Base-by-base conservation (phyloP, 92 coral and sea anemone genomes). In the Porites lobata region DNA sequence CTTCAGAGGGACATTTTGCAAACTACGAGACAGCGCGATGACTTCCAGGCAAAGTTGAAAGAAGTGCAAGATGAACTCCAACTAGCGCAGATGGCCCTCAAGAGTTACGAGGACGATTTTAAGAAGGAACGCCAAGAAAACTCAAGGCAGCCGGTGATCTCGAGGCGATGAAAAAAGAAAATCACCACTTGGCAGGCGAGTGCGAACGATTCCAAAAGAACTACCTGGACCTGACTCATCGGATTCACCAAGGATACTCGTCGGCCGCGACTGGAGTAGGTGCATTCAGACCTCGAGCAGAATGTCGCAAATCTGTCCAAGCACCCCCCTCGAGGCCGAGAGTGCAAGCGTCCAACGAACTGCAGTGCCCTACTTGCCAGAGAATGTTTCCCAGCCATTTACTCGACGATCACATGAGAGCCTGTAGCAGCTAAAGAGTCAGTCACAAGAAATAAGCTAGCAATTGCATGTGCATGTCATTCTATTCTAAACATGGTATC, bases 371-470 rank as follows among this genome's bases (percentile, higher is more conserved):
- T 8, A n/a, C 3, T n/a, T 65, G 69, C 69, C 8, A 65, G 20
- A 8, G 2, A 3, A 5, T 65, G 19, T 65, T 65, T 65, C 69
- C 74, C 7, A 3, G 13, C 51, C 3, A 11, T 10, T 8, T 24
- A 1, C 12, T 69, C 18, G 74, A 69, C 3, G 74, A 69, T 69
- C 75, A 70, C 53, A 70, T 70, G 75, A 11, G 52, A 70, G 43
- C 52, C 18, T 69, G 74, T 26, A 69, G 13, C 22, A n/a, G 10
- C 5, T 70, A 4, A 17, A 13, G n/a, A 7, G 11, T 32, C 38
- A 32, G 38, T 32, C 38, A 2, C 38, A 32, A 32, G 38, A 32
- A 32, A 2, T 32, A 32, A 32, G 1, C 38, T 32, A 32, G 38
- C 38, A 32, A 32, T 32, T 1, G 38, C 3, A 32, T 32, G 38